Conservation (phyloP, 2,113 vertebrate species). For the Sinocyclocheilus maitianheensis region DNA sequence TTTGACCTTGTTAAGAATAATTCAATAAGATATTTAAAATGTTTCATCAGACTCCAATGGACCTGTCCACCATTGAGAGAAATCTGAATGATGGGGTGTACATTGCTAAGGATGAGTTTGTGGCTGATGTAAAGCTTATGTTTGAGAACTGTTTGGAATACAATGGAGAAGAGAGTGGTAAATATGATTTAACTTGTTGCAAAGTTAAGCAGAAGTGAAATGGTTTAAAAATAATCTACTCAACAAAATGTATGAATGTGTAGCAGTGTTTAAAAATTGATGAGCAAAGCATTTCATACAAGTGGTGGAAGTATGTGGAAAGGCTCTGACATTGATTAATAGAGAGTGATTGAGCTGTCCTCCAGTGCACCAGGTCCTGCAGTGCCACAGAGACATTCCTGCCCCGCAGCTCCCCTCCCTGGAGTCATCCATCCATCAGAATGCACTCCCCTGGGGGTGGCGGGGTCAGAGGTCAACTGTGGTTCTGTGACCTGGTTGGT, state of each 20-base stretch:
- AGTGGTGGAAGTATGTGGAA: slow-evolving; percentile 40
- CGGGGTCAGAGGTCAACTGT: slow-evolving; percentile 66
- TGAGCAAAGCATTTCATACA: slow-evolving; percentile 40
- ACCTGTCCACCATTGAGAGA: slow-evolving; percentile 95
- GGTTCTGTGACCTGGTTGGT: slow-evolving; percentile 72
- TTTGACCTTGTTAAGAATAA: background rate
- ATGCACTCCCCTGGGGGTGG: slow-evolving; percentile 64
- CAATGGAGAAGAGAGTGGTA: slow-evolving; percentile 96
- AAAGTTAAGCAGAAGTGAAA: slow-evolving; percentile 4
- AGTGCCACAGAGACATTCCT: slow-evolving; percentile 78
- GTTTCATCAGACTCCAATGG: slow-evolving; percentile 88
- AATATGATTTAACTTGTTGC: slow-evolving; percentile 52
- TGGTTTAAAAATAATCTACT: background rate
- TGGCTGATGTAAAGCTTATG: slow-evolving; percentile 94
- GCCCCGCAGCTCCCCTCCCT: slow-evolving; percentile 71
- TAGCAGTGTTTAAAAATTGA: background rate
- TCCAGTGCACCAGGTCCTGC: slow-evolving; percentile 67
- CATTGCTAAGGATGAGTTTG: slow-evolving; percentile 92
- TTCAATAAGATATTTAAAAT: background rate
- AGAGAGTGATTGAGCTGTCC: slow-evolving; percentile 77
- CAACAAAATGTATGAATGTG: background rate
- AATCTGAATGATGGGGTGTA: slow-evolving; percentile 92
- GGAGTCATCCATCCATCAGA: slow-evolving; percentile 77
- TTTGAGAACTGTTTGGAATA: slow-evolving; percentile 97
- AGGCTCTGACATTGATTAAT: slow-evolving; percentile 80